A percentile compares a stretch with the other conserved stretches of the same genome.
These are phyloP conservation scores for Linnaemya tessellans DNA, from an alignment of 2,888 invertebrate species.

Conservation along the genomic window DNA sequence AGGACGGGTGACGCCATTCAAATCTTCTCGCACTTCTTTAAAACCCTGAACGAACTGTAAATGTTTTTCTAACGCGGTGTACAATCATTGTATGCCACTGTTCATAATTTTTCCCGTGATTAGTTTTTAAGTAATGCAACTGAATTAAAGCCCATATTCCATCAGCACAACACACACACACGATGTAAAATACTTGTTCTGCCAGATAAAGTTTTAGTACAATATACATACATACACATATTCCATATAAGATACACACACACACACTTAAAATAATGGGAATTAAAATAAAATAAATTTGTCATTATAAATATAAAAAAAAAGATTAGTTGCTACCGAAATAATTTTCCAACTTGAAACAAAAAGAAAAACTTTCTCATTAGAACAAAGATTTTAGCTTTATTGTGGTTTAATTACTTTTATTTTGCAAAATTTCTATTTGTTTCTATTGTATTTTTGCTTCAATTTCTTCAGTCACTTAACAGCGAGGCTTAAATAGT, in stretches of 20 bases:
- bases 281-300: constrained; percentile 4
- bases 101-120: too few species aligned
- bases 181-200: constrained; percentile 21
- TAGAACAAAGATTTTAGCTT: constrained; percentile 26
- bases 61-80: too few species aligned
- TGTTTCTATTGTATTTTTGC: not conserved
- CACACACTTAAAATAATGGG: not conserved
- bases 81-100: too few species aligned
- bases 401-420: constrained; percentile 51
- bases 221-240: too few species aligned
- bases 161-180: constrained; percentile 3
- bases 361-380: constrained; percentile 29
- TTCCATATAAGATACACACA: not conserved
- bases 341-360: constrained; percentile 24
- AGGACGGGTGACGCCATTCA: too few species aligned
- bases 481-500: constrained; percentile 47
- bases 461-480: constrained; percentile 15
- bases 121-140: not conserved
- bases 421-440: not conserved
- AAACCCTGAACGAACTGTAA: too few species aligned
- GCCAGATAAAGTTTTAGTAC: constrained; percentile 29
- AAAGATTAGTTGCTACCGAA: not conserved
- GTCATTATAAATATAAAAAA: not conserved
- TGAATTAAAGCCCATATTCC: not conserved
- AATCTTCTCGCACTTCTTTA: too few species aligned